These are phyloP conservation scores for Wasmannia auropunctata DNA, from an alignment of 1,140 invertebrate species.

Conservation along the genomic window DNA sequence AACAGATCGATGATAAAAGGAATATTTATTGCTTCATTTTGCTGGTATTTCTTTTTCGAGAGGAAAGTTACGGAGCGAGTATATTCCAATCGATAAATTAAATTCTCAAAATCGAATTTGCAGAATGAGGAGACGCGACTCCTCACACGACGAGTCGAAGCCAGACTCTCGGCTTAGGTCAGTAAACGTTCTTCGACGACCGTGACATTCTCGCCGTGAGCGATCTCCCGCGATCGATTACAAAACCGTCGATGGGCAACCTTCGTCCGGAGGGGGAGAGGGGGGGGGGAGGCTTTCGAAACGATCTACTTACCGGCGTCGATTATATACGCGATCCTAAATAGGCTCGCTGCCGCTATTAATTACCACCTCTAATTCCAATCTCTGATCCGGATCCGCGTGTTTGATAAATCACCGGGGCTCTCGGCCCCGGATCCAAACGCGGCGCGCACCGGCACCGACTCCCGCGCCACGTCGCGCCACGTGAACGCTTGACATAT, in stretches of 20 bases:
- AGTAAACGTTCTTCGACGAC: slow-evolving; percentile 72
- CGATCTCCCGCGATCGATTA: slow-evolving; percentile 66
- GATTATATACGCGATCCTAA: neutral
- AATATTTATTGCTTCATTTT: neutral
- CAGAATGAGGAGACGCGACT: neutral
- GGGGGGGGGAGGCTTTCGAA: slow-evolving; percentile 56
- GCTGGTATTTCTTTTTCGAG: neutral
- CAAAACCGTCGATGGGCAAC: slow-evolving; percentile 55
- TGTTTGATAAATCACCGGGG: neutral
- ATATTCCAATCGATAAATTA: neutral
- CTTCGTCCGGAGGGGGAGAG: too few relatives aligned
- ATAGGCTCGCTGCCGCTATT: neutral
- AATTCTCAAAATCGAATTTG: neutral
- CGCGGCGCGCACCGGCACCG: neutral
- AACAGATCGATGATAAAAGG: neutral
- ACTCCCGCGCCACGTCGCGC: neutral
- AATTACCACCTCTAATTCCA: slow-evolving; percentile 55
- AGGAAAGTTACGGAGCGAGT: neutral
- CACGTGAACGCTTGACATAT: slow-evolving; percentile 41
- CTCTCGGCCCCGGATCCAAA: neutral
- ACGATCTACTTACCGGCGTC: slow-evolving; percentile 40
- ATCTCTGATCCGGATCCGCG: neutral
- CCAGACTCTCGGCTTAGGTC: slow-evolving; percentile 66
- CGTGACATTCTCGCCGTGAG: slow-evolving; percentile 68
- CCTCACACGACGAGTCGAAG: slow-evolving; percentile 46